These are phyloP conservation scores for Chloroceryle inda DNA, from an alignment of 2,797 vertebrate genomes.

Conservation along the genomic window DNA sequence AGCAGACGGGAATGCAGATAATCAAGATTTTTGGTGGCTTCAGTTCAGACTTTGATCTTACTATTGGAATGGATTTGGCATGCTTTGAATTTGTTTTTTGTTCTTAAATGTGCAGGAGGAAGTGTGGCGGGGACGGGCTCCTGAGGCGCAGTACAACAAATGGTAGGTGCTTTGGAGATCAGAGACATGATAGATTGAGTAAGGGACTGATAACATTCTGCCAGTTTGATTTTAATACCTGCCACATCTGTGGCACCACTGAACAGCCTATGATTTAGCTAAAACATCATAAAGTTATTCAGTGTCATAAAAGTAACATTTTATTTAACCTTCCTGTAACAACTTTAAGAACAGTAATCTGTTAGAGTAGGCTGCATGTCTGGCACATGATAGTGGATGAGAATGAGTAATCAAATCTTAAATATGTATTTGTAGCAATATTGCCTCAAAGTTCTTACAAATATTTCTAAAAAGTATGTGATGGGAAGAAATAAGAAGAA, in stretches of 20 bases:
- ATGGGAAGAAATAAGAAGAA: constrained; percentile 48
- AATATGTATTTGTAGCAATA: constrained; percentile 80
- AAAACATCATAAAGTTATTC: constrained; percentile 72
- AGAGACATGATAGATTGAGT: background rate
- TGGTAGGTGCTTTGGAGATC: background rate
- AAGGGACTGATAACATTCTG: background rate
- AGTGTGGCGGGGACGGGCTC: background rate
- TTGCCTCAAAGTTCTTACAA: constrained; percentile 58
- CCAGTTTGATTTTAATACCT: constrained; percentile 27
- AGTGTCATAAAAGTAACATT: constrained; percentile 73
- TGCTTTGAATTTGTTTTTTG: constrained; percentile 30
- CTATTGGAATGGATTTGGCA: background rate
- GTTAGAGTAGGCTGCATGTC: constrained; percentile 78
- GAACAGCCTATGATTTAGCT: constrained; percentile 60
- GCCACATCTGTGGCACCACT: constrained; percentile 67
- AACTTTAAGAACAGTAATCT: constrained; percentile 80
- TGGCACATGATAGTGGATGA: constrained; percentile 80
- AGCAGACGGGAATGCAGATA: background rate
- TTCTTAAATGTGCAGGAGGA: background rate
- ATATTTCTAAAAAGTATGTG: constrained; percentile 50
- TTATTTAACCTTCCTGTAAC: constrained; percentile 78
- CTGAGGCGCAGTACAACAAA: background rate
- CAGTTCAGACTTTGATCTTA: constrained; percentile 5
- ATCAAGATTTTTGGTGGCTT: constrained; percentile 13
- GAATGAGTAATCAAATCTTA: constrained; percentile 83